phyloP scores from a whole-genome alignment of 1,140 invertebrate species.

The Pseudomyrmex cubaensis region DNA sequence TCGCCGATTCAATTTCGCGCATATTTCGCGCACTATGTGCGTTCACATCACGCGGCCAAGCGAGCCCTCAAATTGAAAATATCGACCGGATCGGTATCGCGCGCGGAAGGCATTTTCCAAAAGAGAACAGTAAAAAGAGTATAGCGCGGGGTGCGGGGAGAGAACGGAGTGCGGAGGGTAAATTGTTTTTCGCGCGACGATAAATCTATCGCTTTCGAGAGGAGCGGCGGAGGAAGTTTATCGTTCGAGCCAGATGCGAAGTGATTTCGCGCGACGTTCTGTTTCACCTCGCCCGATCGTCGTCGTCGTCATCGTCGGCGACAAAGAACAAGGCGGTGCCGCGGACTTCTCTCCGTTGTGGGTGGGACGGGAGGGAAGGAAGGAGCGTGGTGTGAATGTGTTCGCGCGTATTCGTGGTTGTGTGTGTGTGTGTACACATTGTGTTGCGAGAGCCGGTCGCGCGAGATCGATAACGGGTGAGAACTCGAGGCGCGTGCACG shows the following conservation, averaged over 20 bases:
- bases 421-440: neutral
- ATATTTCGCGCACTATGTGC: slow-evolving; percentile 30
- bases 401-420: neutral
- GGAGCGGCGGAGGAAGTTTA: slow-evolving; percentile 19
- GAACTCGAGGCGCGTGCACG: slow-evolving; percentile 39
- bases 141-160: neutral
- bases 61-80: slow-evolving; percentile 32
- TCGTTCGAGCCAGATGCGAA: slow-evolving; percentile 17
- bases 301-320: too few species aligned
- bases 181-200: slow-evolving; percentile 48
- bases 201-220: slow-evolving; percentile 25
- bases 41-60: neutral
- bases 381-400: too few species aligned
- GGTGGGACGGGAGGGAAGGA: neutral
- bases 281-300: neutral
- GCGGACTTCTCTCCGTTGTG: neutral
- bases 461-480: slow-evolving; percentile 49
- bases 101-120: slow-evolving; percentile 13
- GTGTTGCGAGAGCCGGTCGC: slow-evolving; percentile 36
- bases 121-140: neutral
- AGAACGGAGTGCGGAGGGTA: slow-evolving; percentile 8
- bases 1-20: slow-evolving; percentile 48
- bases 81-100: slow-evolving; percentile 47
- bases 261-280: slow-evolving; percentile 22
- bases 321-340: neutral